Percentiles rank a stretch among this genome's conserved stretches.
Conservation (phyloP, 2,797 vertebrate genomes). For the Emys orbicularis region DNA sequence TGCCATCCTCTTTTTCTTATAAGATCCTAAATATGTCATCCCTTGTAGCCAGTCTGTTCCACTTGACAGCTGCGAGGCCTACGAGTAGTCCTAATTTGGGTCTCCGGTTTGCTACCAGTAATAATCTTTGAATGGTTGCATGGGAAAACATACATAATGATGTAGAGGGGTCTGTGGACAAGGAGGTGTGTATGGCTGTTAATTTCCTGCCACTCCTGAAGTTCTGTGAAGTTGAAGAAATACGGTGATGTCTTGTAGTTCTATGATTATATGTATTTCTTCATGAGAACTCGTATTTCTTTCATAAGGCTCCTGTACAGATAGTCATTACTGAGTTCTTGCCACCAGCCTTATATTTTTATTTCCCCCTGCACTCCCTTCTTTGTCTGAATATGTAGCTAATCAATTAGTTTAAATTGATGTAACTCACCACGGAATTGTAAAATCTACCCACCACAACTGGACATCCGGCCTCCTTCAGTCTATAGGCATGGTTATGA, state of each 20-base stretch:
- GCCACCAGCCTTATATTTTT: rapidly evolving
- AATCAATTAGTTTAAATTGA: background rate
- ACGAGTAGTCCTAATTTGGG: background rate
- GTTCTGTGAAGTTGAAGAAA: background rate
- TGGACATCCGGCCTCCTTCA: background rate
- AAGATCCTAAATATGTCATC: background rate
- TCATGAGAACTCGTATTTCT: background rate
- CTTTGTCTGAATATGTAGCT: background rate
- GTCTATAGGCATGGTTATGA: background rate
- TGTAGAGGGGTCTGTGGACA: background rate
- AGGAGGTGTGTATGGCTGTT: background rate
- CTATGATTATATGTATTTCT: background rate
- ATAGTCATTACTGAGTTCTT: background rate
- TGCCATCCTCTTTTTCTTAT: background rate
- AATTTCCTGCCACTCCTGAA: background rate
- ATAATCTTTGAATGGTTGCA: background rate
- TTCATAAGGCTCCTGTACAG: background rate
- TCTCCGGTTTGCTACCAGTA: background rate
- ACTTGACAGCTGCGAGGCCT: background rate
- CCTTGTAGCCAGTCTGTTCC: background rate
- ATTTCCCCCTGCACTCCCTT: background rate
- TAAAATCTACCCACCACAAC: background rate
- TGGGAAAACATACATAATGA: background rate
- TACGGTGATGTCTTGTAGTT: background rate
- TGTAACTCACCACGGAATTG: background rate